Conservation (phyloP, 1,140 invertebrate genomes). For the Bombus terrestris region DNA sequence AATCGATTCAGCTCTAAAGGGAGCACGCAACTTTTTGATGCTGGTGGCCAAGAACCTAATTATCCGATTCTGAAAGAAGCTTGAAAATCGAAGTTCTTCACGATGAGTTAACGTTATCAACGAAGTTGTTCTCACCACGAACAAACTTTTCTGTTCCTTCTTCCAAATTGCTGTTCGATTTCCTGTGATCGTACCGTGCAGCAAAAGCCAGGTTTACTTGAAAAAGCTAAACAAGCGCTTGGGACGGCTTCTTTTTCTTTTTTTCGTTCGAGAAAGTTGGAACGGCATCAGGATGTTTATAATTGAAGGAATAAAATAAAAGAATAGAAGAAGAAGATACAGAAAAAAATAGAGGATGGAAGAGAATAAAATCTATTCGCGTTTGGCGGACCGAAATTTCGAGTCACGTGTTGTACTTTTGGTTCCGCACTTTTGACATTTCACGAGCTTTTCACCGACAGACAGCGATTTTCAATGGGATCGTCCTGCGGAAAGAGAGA, state of each 20-base stretch:
- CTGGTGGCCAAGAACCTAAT: constrained; percentile 9
- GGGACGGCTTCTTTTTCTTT: neutral
- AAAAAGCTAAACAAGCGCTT: neutral
- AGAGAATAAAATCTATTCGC: constrained; percentile 29
- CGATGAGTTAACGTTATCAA: constrained; percentile 3
- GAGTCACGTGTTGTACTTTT: constrained; percentile 8
- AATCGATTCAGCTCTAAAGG: neutral
- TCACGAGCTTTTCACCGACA: constrained; percentile 29
- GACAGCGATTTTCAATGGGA: constrained; percentile 45
- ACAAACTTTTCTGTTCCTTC: neutral
- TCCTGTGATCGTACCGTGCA: neutral
- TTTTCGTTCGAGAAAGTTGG: neutral
- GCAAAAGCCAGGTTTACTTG: neutral
- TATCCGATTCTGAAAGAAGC: neutral
- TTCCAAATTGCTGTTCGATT: constrained; percentile 5
- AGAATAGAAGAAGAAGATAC: too few species aligned
- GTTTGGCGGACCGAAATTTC: constrained; percentile 29
- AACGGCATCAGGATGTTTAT: neutral
- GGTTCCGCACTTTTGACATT: constrained; percentile 35
- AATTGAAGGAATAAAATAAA: neutral
- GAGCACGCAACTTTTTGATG: neutral
- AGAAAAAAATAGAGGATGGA: too few species aligned
- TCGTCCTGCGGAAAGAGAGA: constrained; percentile 38
- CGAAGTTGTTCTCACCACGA: neutral
- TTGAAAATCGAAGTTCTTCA: neutral